Evolutionary conservation across 2,797 vertebrate species (phyloP), one percentile per base, ranked within the genome.

Genomic region (Bovichtus variegatus): DNA sequence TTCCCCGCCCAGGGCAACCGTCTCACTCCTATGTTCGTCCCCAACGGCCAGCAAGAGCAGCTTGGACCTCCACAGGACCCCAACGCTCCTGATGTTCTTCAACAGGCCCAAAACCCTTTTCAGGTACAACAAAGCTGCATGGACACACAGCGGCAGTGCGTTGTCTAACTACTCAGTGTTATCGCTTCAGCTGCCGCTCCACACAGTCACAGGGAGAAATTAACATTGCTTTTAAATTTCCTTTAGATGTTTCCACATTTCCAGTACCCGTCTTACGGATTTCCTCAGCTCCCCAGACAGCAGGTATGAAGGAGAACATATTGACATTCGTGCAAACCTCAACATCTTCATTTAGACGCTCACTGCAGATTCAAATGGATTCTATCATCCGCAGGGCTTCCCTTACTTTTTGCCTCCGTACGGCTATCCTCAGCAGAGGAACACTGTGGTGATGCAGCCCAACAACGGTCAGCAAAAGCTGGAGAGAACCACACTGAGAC

Each of bases 341-440:
- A 15, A 0, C 9, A 21, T 53, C 18, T 69, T 41, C 25, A 60
- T 57, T 57, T 25, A 34, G 9, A 40, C 46, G 5, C 9, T 18
- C 11, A 7, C 3, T 41, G 9, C 4, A 67, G 6, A 71, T 67
- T 73, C 53, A 11, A 66, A 63, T 19, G 2, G 0, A 46, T 23
- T 66, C 0, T 40, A 4, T 78, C 61, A 34, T 74, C 68, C 25
- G 15, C 82, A 96, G 95, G 88, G 91, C 23, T 95, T 87, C 75
- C 87, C 88, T 0, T 95, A 95, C 81, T 96, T 89, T 38, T 1
- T 94, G 36, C 65, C 86, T 15, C 74, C 85, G 3, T 96, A 95
- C 11, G 91, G 92, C 12, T 95, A 92, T 58, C 92, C 95, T 18
- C 88, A 91, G 84, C 87, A 91, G 88, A 92, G 89, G 77, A 95